phyloP scores from a whole-genome alignment of 2,888 invertebrate species.

The Tupiocoris notatus region DNA sequence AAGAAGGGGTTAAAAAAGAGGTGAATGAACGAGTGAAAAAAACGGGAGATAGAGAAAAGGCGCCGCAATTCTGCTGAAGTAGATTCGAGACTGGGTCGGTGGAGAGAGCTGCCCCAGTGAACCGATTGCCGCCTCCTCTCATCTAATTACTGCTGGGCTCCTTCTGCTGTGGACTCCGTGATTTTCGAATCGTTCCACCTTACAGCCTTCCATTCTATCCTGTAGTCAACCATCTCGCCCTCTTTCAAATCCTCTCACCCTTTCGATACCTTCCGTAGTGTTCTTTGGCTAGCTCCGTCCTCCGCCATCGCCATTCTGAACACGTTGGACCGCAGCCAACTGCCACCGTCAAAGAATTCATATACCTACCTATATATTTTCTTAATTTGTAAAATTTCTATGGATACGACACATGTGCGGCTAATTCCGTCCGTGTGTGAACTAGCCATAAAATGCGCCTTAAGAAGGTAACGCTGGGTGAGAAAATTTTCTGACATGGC shows the following conservation, averaged over 20 bases:
- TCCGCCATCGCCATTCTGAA: slow-evolving; percentile 6
- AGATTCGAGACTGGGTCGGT: slow-evolving; percentile 16
- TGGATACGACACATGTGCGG: too few relatives aligned
- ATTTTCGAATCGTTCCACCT: slow-evolving; percentile 24
- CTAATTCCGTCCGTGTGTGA: too few relatives aligned
- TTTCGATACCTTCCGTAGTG: not conserved
- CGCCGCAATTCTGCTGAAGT: slow-evolving; percentile 23
- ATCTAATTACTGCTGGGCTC: slow-evolving; percentile 30
- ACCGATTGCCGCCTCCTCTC: slow-evolving; percentile 22
- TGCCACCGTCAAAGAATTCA: not conserved
- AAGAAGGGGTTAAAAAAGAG: not conserved
- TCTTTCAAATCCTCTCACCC: too few relatives aligned
- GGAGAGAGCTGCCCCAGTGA: slow-evolving; percentile 16
- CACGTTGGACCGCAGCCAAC: slow-evolving; percentile 35
- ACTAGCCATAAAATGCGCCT: too few relatives aligned
- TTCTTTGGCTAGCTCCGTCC: not conserved
- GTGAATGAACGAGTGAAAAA: not conserved
- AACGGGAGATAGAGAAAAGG: not conserved
- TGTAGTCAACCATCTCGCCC: too few relatives aligned
- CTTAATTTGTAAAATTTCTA: too few relatives aligned
- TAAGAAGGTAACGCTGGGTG: too few relatives aligned
- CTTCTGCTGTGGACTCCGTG: not conserved
- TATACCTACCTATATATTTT: too few relatives aligned
- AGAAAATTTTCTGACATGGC: too few relatives aligned
- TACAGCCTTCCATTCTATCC: not conserved